Evolutionary conservation across 2,888 invertebrate species (phyloP), one percentile per base, ranked within the genome.

Genomic region (Drosophila diplacantha): DNA sequence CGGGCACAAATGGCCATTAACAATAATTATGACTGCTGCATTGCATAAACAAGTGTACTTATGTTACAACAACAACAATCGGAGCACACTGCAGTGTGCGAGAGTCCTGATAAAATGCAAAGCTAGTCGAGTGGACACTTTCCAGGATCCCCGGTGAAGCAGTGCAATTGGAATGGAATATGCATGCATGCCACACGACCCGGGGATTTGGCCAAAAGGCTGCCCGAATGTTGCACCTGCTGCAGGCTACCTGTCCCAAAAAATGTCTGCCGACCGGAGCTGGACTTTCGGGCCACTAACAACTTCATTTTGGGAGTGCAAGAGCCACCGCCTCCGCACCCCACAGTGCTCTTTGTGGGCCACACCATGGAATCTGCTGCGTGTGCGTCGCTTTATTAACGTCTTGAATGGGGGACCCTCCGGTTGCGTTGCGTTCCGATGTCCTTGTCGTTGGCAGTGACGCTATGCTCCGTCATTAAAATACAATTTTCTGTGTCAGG

Each of bases 401-500:
- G 76, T 81, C 84, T 79, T 75, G 75, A 69, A 67, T 65, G 51
- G 53, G 50, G 20, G 37, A 35, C 32, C 31, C 50, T 34, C 41
- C 34, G 38, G 53, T 47, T 31, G 26, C 46, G 22, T 39, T 39
- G 37, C 43, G 41, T 22, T 49, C 38, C 50, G 61, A 50, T 55
- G 66, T 38, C 50, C 56, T 60, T 55, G 66, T 66, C 52, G 62
- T 37, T 70, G 71, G 47, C 71, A 60, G 43, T 49, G 67, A 56
- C 72, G 71, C 68, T 60, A 51, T 82, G 72, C 62, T 73, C 84
- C 83, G 73, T 81, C 80, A 81, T 81, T 81, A 81, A 81, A 81
- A 84, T 71, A 83, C 84, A 81, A 82, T 81, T 81, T 84, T 81
- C 73, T 81, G 83, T 84, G 80, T 84, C 80, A 84, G 83, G 78